Evolutionary conservation across 2,113 vertebrate genomes (phyloP).

Genomic region (Urocolius indicus): DNA sequence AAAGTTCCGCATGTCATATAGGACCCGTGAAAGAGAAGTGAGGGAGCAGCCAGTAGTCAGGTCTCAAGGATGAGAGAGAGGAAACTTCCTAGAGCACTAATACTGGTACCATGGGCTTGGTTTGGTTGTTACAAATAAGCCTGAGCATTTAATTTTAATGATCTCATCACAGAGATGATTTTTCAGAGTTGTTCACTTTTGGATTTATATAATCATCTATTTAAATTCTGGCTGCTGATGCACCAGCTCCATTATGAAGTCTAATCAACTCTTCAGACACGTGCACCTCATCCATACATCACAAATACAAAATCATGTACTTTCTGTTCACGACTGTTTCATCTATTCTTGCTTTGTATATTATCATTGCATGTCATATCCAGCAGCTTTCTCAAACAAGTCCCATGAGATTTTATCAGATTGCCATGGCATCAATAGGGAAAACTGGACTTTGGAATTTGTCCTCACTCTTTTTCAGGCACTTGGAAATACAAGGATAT

Average conservation of each 20-base stretch:
- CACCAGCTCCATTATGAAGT: neutral
- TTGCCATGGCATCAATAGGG: neutral
- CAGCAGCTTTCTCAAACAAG: neutral
- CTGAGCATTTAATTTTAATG: neutral
- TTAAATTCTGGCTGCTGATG: constrained; percentile 13
- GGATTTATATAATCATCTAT: constrained; percentile 25
- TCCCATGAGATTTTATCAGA: neutral
- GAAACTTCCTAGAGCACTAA: neutral
- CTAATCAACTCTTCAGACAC: neutral
- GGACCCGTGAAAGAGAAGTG: neutral
- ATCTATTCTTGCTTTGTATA: neutral
- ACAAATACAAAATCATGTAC: neutral
- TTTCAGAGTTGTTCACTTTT: neutral
- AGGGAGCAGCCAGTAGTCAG: neutral
- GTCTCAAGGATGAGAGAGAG: neutral
- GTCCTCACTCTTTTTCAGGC: neutral
- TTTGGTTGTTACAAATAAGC: neutral
- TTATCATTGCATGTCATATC: neutral
- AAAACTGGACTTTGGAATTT: neutral
- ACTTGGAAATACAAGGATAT: neutral
- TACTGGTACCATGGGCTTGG: neutral
- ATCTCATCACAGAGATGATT: neutral
- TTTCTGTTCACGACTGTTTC: neutral
- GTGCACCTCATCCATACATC: neutral
- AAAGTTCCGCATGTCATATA: neutral